Evolutionary conservation across 23 tunicate genomes (phyloP).

Genomic region (Oikopleura dioica): DNA sequence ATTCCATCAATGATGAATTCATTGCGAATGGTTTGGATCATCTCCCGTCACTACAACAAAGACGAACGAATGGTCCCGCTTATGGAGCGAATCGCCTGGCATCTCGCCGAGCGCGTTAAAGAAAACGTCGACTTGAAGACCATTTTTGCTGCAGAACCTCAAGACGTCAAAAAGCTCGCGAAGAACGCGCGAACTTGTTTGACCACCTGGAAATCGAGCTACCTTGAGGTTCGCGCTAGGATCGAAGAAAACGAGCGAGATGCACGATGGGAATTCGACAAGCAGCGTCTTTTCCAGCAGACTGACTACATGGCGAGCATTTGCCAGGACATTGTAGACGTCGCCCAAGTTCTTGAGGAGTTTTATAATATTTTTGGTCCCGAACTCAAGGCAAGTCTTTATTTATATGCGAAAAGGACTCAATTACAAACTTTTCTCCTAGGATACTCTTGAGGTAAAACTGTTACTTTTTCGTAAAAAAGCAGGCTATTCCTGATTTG

Average conservation of each 20-base stretch:
- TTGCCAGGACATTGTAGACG: constrained; percentile 47
- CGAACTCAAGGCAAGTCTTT: constrained; percentile 79
- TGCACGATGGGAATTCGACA: constrained; percentile 95
- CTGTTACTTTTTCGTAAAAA: too few species aligned
- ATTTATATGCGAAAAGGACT: too few species aligned
- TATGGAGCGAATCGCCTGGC: constrained; percentile 95
- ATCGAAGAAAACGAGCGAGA: constrained; percentile 81
- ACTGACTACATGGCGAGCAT: constrained; percentile 86
- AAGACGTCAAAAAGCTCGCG: constrained; percentile 22
- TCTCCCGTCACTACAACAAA: constrained; percentile 92
- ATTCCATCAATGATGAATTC: constrained; percentile 97
- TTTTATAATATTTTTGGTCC: constrained; percentile 96
- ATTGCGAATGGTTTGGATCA: constrained; percentile 89
- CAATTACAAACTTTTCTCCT: too few species aligned
- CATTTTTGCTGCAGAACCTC: constrained; percentile 46
- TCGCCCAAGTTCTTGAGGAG: constrained; percentile 79
- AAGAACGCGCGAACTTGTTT: constrained; percentile 37
- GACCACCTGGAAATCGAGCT: constrained; percentile 41
- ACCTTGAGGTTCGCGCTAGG: constrained; percentile 75
- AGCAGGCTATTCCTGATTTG: too few species aligned
- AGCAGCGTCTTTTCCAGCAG: constrained; percentile 50
- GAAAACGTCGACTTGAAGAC: constrained; percentile 63
- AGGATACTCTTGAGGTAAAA: too few species aligned
- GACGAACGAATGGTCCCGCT: constrained; percentile 96
- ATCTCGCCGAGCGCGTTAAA: constrained; percentile 55